Evolutionary conservation across 2,797 vertebrate genomes (phyloP).

Genomic region (Eremophila alpestris): DNA sequence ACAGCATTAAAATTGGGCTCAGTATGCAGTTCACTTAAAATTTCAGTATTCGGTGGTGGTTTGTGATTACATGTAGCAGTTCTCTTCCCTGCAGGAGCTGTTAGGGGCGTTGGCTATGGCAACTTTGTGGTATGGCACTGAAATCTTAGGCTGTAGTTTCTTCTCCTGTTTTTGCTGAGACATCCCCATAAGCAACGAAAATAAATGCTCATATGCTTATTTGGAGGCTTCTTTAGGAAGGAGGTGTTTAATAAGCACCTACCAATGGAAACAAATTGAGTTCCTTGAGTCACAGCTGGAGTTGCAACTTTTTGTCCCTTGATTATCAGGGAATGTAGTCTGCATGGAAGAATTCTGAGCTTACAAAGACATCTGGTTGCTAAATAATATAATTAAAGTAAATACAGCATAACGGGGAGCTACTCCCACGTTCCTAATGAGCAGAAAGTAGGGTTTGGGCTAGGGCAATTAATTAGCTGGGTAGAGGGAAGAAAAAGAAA

Average conservation of each 20-base stretch:
- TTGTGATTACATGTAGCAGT: not conserved
- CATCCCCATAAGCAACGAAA: not conserved
- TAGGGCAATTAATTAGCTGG: not conserved
- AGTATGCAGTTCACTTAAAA: not conserved
- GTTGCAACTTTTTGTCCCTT: not conserved
- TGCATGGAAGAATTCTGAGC: not conserved
- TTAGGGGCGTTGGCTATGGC: not conserved
- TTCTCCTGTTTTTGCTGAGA: not conserved
- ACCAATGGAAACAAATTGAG: not conserved
- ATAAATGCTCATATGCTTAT: not conserved
- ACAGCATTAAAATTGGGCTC: not conserved
- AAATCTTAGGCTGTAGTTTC: not conserved
- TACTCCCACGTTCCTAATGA: not conserved
- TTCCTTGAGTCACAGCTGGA: not conserved
- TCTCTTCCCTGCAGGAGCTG: not conserved
- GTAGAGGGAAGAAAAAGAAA: not conserved
- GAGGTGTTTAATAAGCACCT: slow-evolving; percentile 11
- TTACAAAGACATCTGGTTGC: not conserved
- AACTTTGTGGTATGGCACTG: not conserved
- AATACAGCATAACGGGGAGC: not conserved
- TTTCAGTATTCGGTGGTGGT: not conserved
- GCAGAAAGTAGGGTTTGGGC: not conserved
- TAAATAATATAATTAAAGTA: slow-evolving; percentile 19
- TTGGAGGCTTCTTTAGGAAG: not conserved
- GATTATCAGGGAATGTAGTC: not conserved